Evolutionary conservation across 1,140 invertebrate genomes (phyloP).

Genomic region (Dendrolimus punctatus): DNA sequence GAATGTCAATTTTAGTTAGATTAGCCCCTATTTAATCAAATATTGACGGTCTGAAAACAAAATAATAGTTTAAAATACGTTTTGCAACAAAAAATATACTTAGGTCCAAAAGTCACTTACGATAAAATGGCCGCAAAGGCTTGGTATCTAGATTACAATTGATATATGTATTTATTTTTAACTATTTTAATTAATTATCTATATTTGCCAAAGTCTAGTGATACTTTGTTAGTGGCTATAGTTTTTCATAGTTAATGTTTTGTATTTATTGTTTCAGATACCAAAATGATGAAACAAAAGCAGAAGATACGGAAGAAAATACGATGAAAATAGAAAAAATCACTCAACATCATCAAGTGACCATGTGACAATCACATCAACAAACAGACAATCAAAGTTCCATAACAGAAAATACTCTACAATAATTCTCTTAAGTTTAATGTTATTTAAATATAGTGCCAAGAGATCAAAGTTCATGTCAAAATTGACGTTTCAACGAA

Average conservation of each 20-base stretch:
- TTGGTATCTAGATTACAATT: too few species aligned
- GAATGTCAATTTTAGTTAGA: too few species aligned
- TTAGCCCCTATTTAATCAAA: too few species aligned
- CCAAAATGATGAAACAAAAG: constrained; percentile 35
- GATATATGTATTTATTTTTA: too few species aligned
- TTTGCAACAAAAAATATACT: too few species aligned
- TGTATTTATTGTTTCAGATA: constrained; percentile 29
- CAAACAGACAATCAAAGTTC: constrained; percentile 18
- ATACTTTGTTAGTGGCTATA: neutral
- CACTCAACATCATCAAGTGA: constrained; percentile 8
- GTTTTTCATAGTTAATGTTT: neutral
- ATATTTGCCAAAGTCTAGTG: too few species aligned
- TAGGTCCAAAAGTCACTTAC: too few species aligned
- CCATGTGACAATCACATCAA: constrained; percentile 40
- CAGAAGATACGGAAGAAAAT: constrained; percentile 45
- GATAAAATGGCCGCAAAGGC: too few species aligned
- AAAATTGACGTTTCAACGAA: constrained; percentile 7
- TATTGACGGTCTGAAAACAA: too few species aligned
- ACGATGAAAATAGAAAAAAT: constrained; percentile 22
- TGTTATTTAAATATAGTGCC: constrained; percentile 31
- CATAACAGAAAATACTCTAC: constrained; percentile 41
- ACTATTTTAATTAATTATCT: too few species aligned
- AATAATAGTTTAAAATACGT: too few species aligned
- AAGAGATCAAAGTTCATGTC: constrained; percentile 14
- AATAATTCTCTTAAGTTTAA: constrained; percentile 28